Conservation (phyloP, 2,888 invertebrate genomes). For the Pterostichus madidus region DNA sequence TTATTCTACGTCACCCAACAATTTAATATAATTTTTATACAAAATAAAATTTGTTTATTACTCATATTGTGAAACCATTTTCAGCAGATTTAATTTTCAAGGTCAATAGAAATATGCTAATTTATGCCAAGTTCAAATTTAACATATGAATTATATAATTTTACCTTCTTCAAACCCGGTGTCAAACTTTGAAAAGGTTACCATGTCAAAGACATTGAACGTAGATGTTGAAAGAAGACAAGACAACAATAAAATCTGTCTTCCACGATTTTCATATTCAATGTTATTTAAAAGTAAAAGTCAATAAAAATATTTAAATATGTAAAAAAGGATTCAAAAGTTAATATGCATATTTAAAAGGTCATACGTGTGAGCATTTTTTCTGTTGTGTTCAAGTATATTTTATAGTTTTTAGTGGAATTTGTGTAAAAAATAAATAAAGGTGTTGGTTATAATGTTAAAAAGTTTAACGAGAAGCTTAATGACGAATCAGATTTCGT, state of each 20-base stretch:
- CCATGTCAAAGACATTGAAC: constrained; percentile 16
- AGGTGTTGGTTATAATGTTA: neutral
- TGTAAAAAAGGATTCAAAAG: neutral
- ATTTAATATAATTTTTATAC: too few species aligned
- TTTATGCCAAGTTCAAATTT: constrained; percentile 27
- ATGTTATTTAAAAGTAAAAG: neutral
- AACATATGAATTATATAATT: neutral
- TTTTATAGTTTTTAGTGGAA: too few species aligned
- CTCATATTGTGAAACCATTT: neutral
- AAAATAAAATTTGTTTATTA: neutral
- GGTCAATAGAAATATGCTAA: constrained; percentile 14
- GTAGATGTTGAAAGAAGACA: neutral
- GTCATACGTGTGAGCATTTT: too few species aligned
- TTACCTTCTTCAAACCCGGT: neutral
- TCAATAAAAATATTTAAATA: neutral
- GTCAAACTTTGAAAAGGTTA: constrained; percentile 8
- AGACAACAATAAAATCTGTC: neutral
- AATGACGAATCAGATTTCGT: neutral
- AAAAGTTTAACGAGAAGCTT: constrained; percentile 9
- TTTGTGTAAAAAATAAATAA: too few species aligned
- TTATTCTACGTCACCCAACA: too few species aligned
- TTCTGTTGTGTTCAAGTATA: too few species aligned
- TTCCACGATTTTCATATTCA: neutral
- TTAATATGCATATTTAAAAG: too few species aligned
- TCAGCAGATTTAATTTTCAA: neutral